Conservation (phyloP, 2,888 invertebrate genomes). For the Nowickia ferox region DNA sequence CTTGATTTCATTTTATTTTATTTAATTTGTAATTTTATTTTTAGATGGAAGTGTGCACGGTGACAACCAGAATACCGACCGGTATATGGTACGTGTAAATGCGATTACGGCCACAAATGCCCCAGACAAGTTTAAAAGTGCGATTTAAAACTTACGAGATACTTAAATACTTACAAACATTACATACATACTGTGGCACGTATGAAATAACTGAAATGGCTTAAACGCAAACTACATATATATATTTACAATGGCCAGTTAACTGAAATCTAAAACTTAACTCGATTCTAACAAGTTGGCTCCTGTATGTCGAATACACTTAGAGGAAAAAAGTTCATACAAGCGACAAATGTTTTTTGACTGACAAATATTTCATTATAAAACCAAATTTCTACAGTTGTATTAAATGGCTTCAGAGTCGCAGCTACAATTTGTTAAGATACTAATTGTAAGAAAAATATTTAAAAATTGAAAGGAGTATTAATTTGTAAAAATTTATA, state of each 20-base stretch:
- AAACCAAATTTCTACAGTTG: no score
- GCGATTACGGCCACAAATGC: conserved; percentile 9
- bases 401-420: no score
- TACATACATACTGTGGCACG: conserved; percentile 27
- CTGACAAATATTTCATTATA: no score
- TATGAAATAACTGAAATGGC: conserved; percentile 55
- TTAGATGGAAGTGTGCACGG: conserved; percentile 33
- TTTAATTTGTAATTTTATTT: background rate
- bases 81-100: conserved; percentile 12
- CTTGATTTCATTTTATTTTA: conserved; percentile 25
- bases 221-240: conserved; percentile 2
- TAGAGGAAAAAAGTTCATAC: background rate
- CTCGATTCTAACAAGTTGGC: conserved; percentile 10
- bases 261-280: conserved; percentile 32
- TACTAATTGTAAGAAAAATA: no score
- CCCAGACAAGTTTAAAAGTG: conserved; percentile 30
- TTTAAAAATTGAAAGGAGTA: no score
- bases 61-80: conserved; percentile 2
- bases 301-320: conserved; percentile 19
- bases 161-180: background rate
- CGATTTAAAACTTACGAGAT: conserved; percentile 6
- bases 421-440: no score
- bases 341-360: no score
- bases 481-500: no score
- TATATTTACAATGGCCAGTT: conserved; percentile 5